Conservation (phyloP, 2,113 vertebrate genomes). For the Ailuropoda melanoleuca region DNA sequence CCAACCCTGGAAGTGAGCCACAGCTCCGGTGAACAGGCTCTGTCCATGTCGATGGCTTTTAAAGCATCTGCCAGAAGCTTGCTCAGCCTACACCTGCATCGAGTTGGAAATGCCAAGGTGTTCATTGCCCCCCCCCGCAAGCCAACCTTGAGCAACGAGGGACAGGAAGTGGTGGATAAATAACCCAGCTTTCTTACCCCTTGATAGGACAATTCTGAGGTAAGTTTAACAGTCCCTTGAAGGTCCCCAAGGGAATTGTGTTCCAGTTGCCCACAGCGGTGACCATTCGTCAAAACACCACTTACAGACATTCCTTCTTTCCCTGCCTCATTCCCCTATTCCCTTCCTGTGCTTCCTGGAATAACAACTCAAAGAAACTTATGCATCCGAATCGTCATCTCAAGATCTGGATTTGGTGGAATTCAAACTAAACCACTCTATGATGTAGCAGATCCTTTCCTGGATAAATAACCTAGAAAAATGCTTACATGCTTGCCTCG, state of each 20-base stretch:
- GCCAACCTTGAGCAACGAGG: neutral
- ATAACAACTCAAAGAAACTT: neutral
- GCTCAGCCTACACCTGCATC: neutral
- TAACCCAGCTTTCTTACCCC: accelerated
- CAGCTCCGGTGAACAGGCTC: neutral
- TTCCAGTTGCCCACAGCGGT: too few relatives aligned
- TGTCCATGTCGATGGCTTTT: neutral
- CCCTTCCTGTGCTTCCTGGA: neutral
- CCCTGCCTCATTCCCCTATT: too few relatives aligned
- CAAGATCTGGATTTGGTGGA: neutral
- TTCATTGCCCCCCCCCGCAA: neutral
- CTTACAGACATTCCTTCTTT: neutral
- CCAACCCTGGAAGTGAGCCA: neutral
- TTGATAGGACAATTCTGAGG: neutral
- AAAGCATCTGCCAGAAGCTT: neutral
- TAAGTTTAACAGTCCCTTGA: neutral
- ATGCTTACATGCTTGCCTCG: neutral
- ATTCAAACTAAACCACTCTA: neutral
- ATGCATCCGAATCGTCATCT: neutral
- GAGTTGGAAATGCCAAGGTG: neutral
- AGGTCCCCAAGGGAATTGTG: neutral
- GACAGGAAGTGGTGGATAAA: neutral
- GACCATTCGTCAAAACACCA: neutral
- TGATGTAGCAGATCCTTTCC: neutral
- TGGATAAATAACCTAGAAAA: neutral